Evolutionary conservation across 2,113 vertebrate genomes (phyloP), one percentile per base, ranked within the genome.

Genomic region (Lophura nycthemera): DNA sequence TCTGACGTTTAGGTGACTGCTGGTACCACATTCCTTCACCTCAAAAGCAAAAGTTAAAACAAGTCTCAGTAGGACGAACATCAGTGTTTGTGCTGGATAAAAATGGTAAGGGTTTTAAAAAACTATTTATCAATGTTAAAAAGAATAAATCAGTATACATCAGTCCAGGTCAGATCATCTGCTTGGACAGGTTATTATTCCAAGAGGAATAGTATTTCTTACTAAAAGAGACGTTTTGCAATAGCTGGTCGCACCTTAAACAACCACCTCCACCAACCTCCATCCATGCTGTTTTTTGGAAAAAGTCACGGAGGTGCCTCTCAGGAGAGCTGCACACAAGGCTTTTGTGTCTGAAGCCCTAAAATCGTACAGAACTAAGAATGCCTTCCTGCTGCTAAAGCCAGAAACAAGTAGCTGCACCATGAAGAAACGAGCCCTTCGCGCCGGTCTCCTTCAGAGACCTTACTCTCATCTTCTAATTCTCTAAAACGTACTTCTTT

Each of bases 1-100:
- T 94, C 30, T 95, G 36, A 86, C 70, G 43, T 89, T 8, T 92
- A 99, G 99, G 99, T 56, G 99, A 99, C 75, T 98, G 98, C 94
- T 99, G 99, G 99, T 99, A 99, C 92, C 99, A 99, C 90, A 99
- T 99, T 89, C 99, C 99, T 2, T 98, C 99, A 5, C 99, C 99
- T 30, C 95, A 97, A 32, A 99, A 98, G 40, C 99, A 99, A 95
- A 99, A 98, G 95, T 89, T 99, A 69, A 98, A 98, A 86, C 99
- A 99, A 94, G 98, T 99, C 67, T 99, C 99, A 2, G 99, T 99
- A 5, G 99, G 99, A 24, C 98, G 98, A 96, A 99, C 98, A 0
- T 99, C 99, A 0, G 98, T 99, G 50, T 99, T 97, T 43, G 94
- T 98, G 16, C 97, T 99, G 56, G 99, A 99, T 91, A 99, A 98